A percentile compares a stretch with the other conserved stretches of the same genome.
These are phyloP conservation scores for Notocelia uddmanniana DNA, from an alignment of 2,888 invertebrate genomes.

Conservation along the genomic window DNA sequence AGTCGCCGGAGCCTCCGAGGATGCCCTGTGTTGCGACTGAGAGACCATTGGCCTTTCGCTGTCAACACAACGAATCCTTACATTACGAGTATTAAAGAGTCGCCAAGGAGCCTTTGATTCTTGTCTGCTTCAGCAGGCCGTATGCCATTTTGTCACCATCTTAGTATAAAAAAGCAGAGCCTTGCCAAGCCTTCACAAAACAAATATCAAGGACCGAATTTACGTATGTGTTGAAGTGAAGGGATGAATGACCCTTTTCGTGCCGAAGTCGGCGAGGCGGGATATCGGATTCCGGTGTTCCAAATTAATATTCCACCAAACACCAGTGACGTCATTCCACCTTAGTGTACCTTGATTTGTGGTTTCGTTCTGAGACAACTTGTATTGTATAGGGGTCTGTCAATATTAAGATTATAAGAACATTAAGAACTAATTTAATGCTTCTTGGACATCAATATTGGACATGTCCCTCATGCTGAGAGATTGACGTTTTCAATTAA, in stretches of 20 bases:
- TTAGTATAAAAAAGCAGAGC: background rate
- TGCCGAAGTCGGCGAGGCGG: conserved; percentile 25
- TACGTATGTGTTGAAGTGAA: background rate
- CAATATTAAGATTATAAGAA: background rate
- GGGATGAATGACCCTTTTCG: conserved; percentile 41
- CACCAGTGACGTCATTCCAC: conserved; percentile 22
- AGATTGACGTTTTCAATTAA: no score
- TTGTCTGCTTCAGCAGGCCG: no score
- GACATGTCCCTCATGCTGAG: no score
- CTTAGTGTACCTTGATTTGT: background rate
- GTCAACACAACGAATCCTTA: no score
- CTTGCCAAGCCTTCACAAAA: background rate
- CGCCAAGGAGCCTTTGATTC: no score
- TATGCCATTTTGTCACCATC: no score
- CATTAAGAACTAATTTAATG: no score
- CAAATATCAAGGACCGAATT: background rate
- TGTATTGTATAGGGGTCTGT: background rate
- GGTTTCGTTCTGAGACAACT: background rate
- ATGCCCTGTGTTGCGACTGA: no score
- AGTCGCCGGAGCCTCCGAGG: no score
- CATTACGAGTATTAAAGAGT: no score
- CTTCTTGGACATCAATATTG: background rate
- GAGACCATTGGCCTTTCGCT: no score
- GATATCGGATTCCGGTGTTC: conserved; percentile 37
- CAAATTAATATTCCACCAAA: conserved; percentile 42